Base-by-base conservation (phyloP, 1,140 invertebrate species). In the Doryteuthis pealeii region DNA sequence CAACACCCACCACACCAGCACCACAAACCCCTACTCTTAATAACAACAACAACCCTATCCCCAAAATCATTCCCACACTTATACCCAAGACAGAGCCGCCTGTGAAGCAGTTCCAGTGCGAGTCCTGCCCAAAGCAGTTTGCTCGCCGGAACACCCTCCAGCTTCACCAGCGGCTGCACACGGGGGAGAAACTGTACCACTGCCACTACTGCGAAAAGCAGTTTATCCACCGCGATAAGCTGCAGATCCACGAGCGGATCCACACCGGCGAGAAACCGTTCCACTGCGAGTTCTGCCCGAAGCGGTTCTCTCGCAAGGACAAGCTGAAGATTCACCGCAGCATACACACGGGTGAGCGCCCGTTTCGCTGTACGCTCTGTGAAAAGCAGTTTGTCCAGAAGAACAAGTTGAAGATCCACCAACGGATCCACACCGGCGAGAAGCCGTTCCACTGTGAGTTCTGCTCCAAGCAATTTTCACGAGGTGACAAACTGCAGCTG, bases 141-240 rank as follows among this genome's bases (percentile, higher is more conserved):
- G 88, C 94, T 58, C 94, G 95, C 84, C 95, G 95, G 87, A 94
- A 94, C 12, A 71, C 75, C 32, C 62, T 77, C 2, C 71, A 75
- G 35, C 70, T 74, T 73, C 81, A 82, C 58, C 71, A 72, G 66
- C 62, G 45, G n/a, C 45, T 72, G 18, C 77, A 78, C 32, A 75
- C 77, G 10, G 77, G 77, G 1, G 77, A 78, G 45, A 78, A 76
- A n/a, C 94, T 94, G 0, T 94, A 96, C 89, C 95, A 95, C 81
- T 96, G 94, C 83, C 92, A 93, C 0, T 93, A 94, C 0, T 96
- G 94, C 88, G 92, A 92, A 76, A 90, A 94, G n/a, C 30, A 92
- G 79, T 96, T 96, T 84, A 95, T 95, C 87, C 94, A 96, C 87
- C 91, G 95, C 54, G 95, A 96, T 0, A 98, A 98, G 94, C 95